Base-by-base conservation (phyloP, 2,888 invertebrate species). In the Brachyopa scutellaris region DNA sequence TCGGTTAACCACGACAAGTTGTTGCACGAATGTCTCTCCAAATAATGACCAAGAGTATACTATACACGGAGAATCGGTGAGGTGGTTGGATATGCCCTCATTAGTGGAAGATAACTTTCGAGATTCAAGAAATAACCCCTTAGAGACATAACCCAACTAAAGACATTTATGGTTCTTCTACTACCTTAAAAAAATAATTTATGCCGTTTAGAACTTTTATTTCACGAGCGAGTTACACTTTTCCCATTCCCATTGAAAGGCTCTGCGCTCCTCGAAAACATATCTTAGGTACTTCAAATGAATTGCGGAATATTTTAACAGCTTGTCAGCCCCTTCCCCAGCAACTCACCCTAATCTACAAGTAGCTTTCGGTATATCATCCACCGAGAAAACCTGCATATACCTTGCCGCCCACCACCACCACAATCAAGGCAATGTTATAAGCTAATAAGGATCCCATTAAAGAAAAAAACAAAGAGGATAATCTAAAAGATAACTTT, bases 401-500 rank as follows among this genome's bases (percentile, higher is more conserved):
- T 49, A 62, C 55, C 67, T 76, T 64, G 13, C 15, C 5, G 15
- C 40, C 45, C 45, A 38, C 45, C 26, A 23, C 26, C 11, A 9
- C 13, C 17, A 7, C 62, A 62, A 69, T 74, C 67, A 45, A 67
- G 23, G 21, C 66, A 62, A 80, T 42, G 26, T 69, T 69, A 69
- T 69, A 80, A 80, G 57, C 77, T 82, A 77, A 82, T 82, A 82
- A 82, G 64, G 77, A 59, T 66, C 31, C 77, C 77, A 82, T 82
- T 77, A 77, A 66, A 74, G 74, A 82, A 82, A 74, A 80, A 82
- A 82, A 77, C 64, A 82, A 76, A 77, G 66, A 55, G 64, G 82
- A 82, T 82, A 77, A 82, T 82, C 77, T 51, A 59, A 82, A 55
- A 82, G 82, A 77, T 82, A 82, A 82, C 82, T 82, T 82, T 82